Evolutionary conservation across 2,797 vertebrate species (phyloP), one percentile per base, ranked within the genome.

Genomic region (Notoglanidium macrostoma): DNA sequence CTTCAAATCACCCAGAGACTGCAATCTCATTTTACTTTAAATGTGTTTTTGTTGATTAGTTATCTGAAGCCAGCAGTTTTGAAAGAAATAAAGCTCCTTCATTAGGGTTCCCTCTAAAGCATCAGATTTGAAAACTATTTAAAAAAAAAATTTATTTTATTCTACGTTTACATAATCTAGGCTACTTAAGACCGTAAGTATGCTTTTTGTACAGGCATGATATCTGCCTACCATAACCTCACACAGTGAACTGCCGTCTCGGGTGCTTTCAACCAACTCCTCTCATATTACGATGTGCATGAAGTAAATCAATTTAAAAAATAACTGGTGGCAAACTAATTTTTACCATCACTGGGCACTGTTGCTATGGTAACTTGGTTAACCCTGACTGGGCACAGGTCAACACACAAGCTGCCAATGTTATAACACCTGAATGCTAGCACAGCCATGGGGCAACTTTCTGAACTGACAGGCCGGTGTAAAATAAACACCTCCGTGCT

Each of bases 1-100:
- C 40, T 65, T 80, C 15, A 83, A 67, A 32, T 83, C 61, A 67
- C 61, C 26, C 44, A 32, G 17, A 65, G 26, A 15, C 5, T 81
- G 59, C 40, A 63, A 21, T 32, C 61, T 26, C 4, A 1, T 67
- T 83, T 29, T 29, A 67, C 15, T 83, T 65, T 46, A 11, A 82
- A 82, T 14, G 12, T 21, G 15, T 49, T 49, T 82, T 82, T 21
- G 14, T 61, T 49, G 59, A 65, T 35, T 35, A 61, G 78, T 61
- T 44, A 21, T 77, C n/a, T 76, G 23, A 74, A 29, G 49, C 74
- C 5, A 81, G 23, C 21, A 80, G 21, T 82, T 82, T 82, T 49
- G 17, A 65, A 49, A n/a, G 59, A 51, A n/a, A 63, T n/a, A 7
- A 2, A 29, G 3, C 14, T 40, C 23, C 14, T 63, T 63, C 23